Percentiles rank a stretch among this genome's conserved stretches.
phyloP scores from a whole-genome alignment of 2,797 vertebrate species.

The Miichthys miiuy region DNA sequence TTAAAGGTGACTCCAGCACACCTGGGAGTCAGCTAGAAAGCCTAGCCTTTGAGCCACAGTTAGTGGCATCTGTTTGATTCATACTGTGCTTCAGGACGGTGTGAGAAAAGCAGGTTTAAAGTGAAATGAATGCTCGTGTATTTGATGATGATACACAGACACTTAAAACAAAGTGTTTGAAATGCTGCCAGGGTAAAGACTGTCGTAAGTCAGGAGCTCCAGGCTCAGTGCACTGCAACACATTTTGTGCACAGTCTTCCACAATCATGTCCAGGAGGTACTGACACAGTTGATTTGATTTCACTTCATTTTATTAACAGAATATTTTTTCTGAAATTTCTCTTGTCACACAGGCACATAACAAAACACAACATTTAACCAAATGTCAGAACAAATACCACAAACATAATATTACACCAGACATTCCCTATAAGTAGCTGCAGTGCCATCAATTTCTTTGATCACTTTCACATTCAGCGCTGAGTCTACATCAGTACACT shows the following conservation, averaged over 20 bases:
- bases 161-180: background rate
- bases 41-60: slow-evolving; percentile 19
- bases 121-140: slow-evolving; percentile 4
- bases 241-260: slow-evolving; percentile 14
- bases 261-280: slow-evolving; percentile 34
- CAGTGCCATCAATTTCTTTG: background rate
- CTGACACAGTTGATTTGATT: slow-evolving; percentile 16
- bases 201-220: slow-evolving; percentile 1
- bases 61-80: slow-evolving; percentile 3
- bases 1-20: background rate
- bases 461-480: background rate
- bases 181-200: slow-evolving; percentile 21
- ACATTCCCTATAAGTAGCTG: background rate
- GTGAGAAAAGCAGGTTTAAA: background rate
- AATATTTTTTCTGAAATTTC: background rate
- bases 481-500: background rate
- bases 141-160: background rate
- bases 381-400: background rate
- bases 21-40: slow-evolving; percentile 11
- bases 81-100: background rate
- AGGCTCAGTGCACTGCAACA: background rate
- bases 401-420: background rate
- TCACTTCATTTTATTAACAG: slow-evolving; percentile 6
- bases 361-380: background rate
- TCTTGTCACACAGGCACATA: background rate